Base-by-base conservation (phyloP, 2,113 vertebrate genomes). In the Leptodactylus fuscus region DNA sequence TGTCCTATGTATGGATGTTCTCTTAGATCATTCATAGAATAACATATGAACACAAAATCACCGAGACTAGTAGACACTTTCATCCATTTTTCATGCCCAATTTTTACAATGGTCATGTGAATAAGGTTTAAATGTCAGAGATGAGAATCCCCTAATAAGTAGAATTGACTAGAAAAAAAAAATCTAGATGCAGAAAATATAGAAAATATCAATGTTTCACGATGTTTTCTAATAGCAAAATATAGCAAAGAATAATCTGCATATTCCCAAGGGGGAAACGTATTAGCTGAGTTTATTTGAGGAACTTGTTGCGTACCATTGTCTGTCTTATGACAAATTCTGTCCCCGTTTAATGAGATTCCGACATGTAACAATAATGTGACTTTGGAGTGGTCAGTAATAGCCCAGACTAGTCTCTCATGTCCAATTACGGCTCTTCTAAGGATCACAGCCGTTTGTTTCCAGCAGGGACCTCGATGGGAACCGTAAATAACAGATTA, bases 301-400 rank as follows among this genome's bases (percentile, higher is more conserved):
- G 32, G 2, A 69, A 69, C 62, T 38, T 69, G 32, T 69, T 69
- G 34, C 65, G 20, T 36, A 38, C 16, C 16, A 32, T 34, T 18
- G 32, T 67, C 62, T 3, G 15, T 15, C 1, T 67, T 34, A 2
- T 67, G 29, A 67, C 29, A 69, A 22, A 13, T 69, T 2, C 22
- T 38, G 34, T 38, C 7, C 18, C 7, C 18, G 10, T 38, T 69
- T 69, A 18, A 20, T 38, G 18, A 69, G 15, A 22, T 2, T 65
- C 60, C 38, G 70, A 46, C 38, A 73, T 24, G 15, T 55, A 55
- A n/a, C 16, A 34, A 78, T 78, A 38, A 51, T 53, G 29, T 55
- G 49, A 55, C 55, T 78, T 53, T 55, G 6, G 49, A 78, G 48
- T 55, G 48, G 75, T 53, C 18, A 78, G 48, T 78, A 55, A 78